phyloP scores from a whole-genome alignment of 2,113 vertebrate genomes.

The Siphamia tubifer region DNA sequence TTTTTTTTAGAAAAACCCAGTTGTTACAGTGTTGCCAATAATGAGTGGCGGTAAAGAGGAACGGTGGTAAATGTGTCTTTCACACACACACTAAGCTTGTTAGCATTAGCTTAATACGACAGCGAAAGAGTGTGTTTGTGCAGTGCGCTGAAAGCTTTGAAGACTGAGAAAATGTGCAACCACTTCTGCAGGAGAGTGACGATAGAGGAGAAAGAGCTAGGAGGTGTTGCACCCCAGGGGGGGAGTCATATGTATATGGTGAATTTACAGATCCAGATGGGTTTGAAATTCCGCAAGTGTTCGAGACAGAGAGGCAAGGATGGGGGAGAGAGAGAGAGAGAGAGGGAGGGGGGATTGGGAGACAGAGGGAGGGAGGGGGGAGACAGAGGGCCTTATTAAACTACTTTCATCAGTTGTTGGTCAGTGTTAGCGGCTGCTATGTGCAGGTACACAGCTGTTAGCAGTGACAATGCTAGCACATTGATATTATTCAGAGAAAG shows the following conservation, averaged over 20 bases:
- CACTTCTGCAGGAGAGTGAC: slow-evolving; percentile 43
- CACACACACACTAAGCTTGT: slow-evolving; percentile 67
- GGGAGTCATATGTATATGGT: slow-evolving; percentile 21
- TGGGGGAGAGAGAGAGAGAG: too few species aligned
- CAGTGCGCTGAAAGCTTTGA: slow-evolving; percentile 30
- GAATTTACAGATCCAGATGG: slow-evolving; percentile 28
- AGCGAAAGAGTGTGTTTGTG: slow-evolving; percentile 61
- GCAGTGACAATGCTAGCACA: too few species aligned
- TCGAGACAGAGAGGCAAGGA: slow-evolving; percentile 4
- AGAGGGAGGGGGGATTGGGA: too few species aligned
- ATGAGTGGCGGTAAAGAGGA: slow-evolving; percentile 64
- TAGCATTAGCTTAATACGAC: slow-evolving; percentile 75
- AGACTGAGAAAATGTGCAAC: slow-evolving; percentile 42
- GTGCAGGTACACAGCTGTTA: too few species aligned
- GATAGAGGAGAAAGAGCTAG: background rate
- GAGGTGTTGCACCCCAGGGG: background rate
- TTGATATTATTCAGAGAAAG: too few species aligned
- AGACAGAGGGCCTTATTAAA: too few species aligned
- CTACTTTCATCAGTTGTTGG: too few species aligned
- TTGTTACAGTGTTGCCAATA: slow-evolving; percentile 70
- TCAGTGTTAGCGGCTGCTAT: too few species aligned
- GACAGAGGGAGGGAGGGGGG: slow-evolving; percentile 7
- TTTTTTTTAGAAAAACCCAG: slow-evolving; percentile 66
- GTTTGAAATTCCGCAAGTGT: slow-evolving; percentile 41
- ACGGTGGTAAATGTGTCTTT: slow-evolving; percentile 67